Percentiles rank a stretch among this genome's conserved stretches.
Conservation (phyloP, 2,113 vertebrate genomes). For the Chaenogobius annularis region DNA sequence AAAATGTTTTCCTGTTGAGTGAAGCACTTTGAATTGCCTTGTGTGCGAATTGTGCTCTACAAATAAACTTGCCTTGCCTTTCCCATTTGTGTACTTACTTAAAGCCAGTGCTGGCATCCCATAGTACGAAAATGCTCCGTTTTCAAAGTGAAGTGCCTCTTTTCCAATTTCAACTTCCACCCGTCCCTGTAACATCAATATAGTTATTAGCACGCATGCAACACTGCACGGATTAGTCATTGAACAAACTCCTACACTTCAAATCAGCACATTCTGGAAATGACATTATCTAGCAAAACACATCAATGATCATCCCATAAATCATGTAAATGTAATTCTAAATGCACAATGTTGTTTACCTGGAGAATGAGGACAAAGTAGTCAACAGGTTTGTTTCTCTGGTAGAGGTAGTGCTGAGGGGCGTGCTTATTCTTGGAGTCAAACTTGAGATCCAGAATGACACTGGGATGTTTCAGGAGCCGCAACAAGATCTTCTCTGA, state of each 20-base stretch:
- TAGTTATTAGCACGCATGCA: slow-evolving; percentile 31
- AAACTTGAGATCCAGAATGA: slow-evolving; percentile 93
- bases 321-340: background rate
- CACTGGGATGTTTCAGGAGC: slow-evolving; percentile 90
- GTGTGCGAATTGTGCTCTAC: no score
- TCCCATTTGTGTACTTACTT: slow-evolving; percentile 70
- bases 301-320: background rate
- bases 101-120: slow-evolving; percentile 85
- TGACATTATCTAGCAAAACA: background rate
- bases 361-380: slow-evolving; percentile 93
- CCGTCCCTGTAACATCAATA: slow-evolving; percentile 81
- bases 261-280: slow-evolving; percentile 9
- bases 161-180: slow-evolving; percentile 96
- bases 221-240: slow-evolving; percentile 28
- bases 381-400: slow-evolving; percentile 91
- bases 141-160: slow-evolving; percentile 93
- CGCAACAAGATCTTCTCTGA: slow-evolving; percentile 95
- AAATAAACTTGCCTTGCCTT: no score
- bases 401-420: slow-evolving; percentile 89
- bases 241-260: background rate
- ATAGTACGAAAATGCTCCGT: slow-evolving; percentile 95
- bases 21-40: no score
- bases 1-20: no score
- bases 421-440: slow-evolving; percentile 89
- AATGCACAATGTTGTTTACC: slow-evolving; percentile 70